Conservation (phyloP, 2,888 invertebrate species). For the Noctuana brunneofusca region DNA sequence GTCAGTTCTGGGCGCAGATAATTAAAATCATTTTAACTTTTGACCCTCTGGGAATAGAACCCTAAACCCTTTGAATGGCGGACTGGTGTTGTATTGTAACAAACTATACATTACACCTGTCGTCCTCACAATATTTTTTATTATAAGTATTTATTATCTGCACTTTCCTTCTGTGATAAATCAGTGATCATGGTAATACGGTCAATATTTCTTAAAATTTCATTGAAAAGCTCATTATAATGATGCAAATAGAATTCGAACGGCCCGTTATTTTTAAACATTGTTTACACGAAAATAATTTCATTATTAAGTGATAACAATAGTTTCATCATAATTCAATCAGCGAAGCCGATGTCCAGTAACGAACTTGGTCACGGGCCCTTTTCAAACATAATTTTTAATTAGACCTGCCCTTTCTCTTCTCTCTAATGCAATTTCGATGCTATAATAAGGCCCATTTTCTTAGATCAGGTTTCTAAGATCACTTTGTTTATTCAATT, state of each 20-base stretch:
- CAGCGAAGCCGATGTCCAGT: not conserved
- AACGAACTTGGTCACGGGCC: not conserved
- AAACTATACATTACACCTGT: no score
- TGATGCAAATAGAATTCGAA: not conserved
- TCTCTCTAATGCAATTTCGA: conserved; percentile 9
- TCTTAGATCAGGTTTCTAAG: not conserved
- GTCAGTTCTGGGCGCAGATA: not conserved
- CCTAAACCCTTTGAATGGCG: no score
- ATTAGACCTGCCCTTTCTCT: conserved; percentile 8
- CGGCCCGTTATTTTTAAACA: not conserved
- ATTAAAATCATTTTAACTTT: no score
- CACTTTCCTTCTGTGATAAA: no score
- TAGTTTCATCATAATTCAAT: conserved; percentile 5
- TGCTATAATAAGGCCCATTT: not conserved
- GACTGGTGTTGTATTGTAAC: no score
- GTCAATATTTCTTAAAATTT: no score
- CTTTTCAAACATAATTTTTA: conserved; percentile 10
- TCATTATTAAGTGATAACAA: conserved; percentile 1
- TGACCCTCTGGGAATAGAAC: no score
- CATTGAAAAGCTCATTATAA: not conserved
- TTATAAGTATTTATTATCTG: no score
- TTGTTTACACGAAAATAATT: conserved; percentile 7
- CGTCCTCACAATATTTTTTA: no score
- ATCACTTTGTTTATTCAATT: not conserved
- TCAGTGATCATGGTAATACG: no score